Base-by-base conservation (phyloP, 2,797 vertebrate genomes). In the Dryobates pubescens region DNA sequence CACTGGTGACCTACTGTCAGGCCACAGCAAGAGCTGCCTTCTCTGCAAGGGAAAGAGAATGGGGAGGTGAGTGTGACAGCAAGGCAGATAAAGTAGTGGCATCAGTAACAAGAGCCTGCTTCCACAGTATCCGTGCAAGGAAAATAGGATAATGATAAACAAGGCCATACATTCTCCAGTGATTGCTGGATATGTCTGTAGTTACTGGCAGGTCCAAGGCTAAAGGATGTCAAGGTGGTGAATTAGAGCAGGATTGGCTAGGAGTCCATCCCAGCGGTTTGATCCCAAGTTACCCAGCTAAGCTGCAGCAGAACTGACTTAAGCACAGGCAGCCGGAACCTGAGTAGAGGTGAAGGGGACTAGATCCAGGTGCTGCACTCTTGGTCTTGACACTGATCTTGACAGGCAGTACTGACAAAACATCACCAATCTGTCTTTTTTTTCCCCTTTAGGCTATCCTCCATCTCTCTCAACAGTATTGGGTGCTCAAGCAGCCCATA, bases 131-230 rank as follows among this genome's bases (percentile, higher is more conserved):
- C 15, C 24, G 9, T 10, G 29, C 7, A 32, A 72, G 34, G 64
- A 51, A 74, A 32, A 10, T 1, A 38, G 20, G 30, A 27, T 3
- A 22, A 17, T 18, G 10, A 38, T 23, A 43, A n/a, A 23, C 26
- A 36, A 0, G 0, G 10, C 17, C 41, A 82, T 15, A 9, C 36
- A 57, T 18, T 1, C 4, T 26, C 26, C 13, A 17, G n/a, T n/a
- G 47, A 29, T 26, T 26, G 34, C 27, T 78, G 68, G 56, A 58
- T 15, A 73, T 23, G 11, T 29, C 54, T 38, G 15, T 19, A 63
- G 68, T 2, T 6, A 17, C 17, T 13, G 23, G 18, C 18, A 38
- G 23, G 38, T 64, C 56, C 12, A 10, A 92, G 41, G 26, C 26
- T 83, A 53, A 82, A 74, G 53, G 61, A 24, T 62, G 82, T 41